Evolutionary conservation across 2,113 vertebrate species (phyloP), one percentile per base, ranked within the genome.

Genomic region (Chamaea fasciata): DNA sequence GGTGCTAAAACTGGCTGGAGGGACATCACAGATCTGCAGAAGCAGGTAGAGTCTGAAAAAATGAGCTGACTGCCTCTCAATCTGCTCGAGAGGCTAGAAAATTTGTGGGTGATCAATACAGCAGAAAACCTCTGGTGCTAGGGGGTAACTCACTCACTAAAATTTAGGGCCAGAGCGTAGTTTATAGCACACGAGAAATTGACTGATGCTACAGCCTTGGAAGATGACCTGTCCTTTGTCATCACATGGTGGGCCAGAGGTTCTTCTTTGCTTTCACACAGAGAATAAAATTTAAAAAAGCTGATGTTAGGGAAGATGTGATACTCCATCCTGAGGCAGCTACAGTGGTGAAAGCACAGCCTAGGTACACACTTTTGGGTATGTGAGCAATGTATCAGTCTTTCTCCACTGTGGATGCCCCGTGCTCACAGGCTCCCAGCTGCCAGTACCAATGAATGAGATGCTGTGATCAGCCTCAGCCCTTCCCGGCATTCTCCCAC

Each of bases 391-490:
- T 2, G 6, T 4, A 42, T 37, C 55, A 19, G 53, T n/a, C 37
- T 44, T 35, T 30, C 68, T 50, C 12, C 23, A 5, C 49, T 14
- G 73, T 15, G 42, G 78, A 33, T 17, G 7, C 19, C 2, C 50
- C 9, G 27, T 20, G 77, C 76, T 74, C 15, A 0, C 20, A 53
- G 65, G 76, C 83, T 64, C 55, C 46, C 41, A 31, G 83, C 83
- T 96, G 93, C 90, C 90, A 78, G 90, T 41, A 52, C 46, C 89
- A 68, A 83, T 81, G 95, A 91, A 57, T 3, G 53, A 39, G 87
- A 91, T 83, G 21, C 85, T 10, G 10, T 26, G 76, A 74, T 26
- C 3, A 41, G 75, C 85, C 92, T 62, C 65, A 59, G 71, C 53
- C 80, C 46, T 46, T 9, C 1, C n/a, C 57, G 33, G 83, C 59